Evolutionary conservation across 2,797 vertebrate species (phyloP).

Genomic region (Spheniscus humboldti): DNA sequence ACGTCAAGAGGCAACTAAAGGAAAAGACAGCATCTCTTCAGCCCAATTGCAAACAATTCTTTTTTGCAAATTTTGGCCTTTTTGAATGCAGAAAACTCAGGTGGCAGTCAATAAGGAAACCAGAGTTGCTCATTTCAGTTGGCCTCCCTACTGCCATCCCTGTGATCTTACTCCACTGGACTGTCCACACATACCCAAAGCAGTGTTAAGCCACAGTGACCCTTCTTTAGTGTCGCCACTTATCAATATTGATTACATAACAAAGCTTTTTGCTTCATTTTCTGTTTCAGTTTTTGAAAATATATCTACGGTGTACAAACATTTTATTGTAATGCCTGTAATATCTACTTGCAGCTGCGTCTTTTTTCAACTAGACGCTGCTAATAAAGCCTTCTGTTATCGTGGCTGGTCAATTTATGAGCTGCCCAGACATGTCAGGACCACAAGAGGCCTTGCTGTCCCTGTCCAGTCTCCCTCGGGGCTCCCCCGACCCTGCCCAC

Average conservation of each 20-base stretch:
- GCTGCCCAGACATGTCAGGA: neutral
- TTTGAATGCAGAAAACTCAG: neutral
- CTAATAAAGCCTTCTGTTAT: neutral
- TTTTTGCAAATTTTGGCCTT: neutral
- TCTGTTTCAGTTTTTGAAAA: neutral
- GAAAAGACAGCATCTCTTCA: neutral
- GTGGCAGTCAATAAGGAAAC: neutral
- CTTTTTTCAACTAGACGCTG: neutral
- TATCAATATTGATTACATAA: neutral
- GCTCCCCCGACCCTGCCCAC: neutral
- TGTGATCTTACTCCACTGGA: neutral
- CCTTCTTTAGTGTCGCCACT: neutral
- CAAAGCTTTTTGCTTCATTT: neutral
- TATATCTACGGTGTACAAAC: neutral
- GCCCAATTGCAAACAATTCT: rapidly evolving
- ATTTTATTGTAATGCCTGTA: neutral
- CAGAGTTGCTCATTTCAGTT: neutral
- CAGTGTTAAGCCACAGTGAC: neutral
- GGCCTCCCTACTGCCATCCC: neutral
- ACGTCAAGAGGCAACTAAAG: neutral
- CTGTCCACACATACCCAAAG: neutral
- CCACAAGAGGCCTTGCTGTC: neutral
- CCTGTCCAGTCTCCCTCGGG: neutral
- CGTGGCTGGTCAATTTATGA: neutral
- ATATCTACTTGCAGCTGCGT: neutral